These are phyloP conservation scores for Cerastoderma edule DNA, from an alignment of 2,888 invertebrate genomes.

Conservation along the genomic window DNA sequence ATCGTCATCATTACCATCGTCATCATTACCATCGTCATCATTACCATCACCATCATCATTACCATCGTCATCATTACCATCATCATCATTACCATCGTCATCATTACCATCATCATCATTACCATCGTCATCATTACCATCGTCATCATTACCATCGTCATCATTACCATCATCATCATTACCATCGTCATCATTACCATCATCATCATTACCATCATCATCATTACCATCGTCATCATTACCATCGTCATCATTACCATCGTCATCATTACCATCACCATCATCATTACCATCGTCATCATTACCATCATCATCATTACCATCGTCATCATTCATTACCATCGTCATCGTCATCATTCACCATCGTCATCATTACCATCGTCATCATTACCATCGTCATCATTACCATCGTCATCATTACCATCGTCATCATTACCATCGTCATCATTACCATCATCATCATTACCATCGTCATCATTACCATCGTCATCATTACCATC, in stretches of 20 bases:
- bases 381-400: too few relatives aligned
- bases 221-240: conserved; percentile 12
- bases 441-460: too few relatives aligned
- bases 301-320: neutral
- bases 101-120: too few relatives aligned
- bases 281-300: conserved; percentile 28
- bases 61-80: too few relatives aligned
- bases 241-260: conserved; percentile 12
- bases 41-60: too few relatives aligned
- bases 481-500: neutral
- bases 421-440: too few relatives aligned
- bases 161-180: conserved; percentile 11
- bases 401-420: too few relatives aligned
- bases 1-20: too few relatives aligned
- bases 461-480: neutral
- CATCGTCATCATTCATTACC: too few relatives aligned
- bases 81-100: too few relatives aligned
- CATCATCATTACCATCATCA: conserved; percentile 12
- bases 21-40: too few relatives aligned
- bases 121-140: neutral
- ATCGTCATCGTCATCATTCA: neutral
- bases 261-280: conserved; percentile 28
- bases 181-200: conserved; percentile 3
- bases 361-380: neutral
- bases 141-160: neutral